Evolutionary conservation across 1,140 invertebrate species (phyloP).

Genomic region (Homalodisca vitripennis): DNA sequence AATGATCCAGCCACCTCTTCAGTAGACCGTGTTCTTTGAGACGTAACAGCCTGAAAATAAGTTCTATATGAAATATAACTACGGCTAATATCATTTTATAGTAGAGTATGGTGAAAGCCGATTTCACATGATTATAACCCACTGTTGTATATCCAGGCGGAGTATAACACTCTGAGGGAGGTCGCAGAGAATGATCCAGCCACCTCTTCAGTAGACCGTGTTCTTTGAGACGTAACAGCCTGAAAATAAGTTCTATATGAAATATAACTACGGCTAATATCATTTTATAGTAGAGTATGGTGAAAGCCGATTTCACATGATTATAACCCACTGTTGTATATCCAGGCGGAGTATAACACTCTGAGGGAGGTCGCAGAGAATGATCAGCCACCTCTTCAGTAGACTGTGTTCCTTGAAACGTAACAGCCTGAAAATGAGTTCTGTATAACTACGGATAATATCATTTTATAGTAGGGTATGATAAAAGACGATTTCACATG

Average conservation of each 20-base stretch:
- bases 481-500: constrained; percentile 13
- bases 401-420: constrained; percentile 12
- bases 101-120: neutral
- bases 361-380: neutral
- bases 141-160: constrained; percentile 8
- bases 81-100: neutral
- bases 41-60: constrained; percentile 7
- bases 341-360: neutral
- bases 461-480: neutral
- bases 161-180: neutral
- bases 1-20: neutral
- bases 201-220: constrained; percentile 8
- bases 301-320: constrained; percentile 11
- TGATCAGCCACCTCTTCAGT: neutral
- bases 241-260: no score
- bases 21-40: constrained; percentile 15
- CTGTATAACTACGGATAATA: no score
- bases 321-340: constrained; percentile 4
- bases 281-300: no score
- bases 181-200: neutral
- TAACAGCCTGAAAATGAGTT: constrained; percentile 10
- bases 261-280: no score
- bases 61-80: neutral
- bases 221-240: constrained; percentile 13
- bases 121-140: neutral